phyloP scores from a whole-genome alignment of 1,140 invertebrate genomes.

The Anastatus disparis region DNA sequence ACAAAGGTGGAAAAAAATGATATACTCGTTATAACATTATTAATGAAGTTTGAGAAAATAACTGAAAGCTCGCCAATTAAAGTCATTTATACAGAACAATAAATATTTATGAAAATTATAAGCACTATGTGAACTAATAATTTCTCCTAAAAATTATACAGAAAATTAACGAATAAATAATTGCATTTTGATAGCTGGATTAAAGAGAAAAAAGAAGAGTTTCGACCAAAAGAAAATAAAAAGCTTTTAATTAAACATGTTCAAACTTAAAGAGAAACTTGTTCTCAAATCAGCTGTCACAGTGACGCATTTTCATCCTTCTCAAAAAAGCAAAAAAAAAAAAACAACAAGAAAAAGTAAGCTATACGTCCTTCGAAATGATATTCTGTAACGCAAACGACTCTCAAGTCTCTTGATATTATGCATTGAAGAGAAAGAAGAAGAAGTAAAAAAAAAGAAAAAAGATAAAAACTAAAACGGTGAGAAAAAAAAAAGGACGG shows the following conservation, averaged over 20 bases:
- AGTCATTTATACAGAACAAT: too few species aligned
- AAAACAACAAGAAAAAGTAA: too few species aligned
- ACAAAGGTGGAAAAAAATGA: too few species aligned
- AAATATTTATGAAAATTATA: too few species aligned
- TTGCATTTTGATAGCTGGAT: slow-evolving; percentile 11
- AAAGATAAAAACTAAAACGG: neutral
- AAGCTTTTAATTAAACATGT: too few species aligned
- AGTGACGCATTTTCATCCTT: neutral
- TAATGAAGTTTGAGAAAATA: too few species aligned
- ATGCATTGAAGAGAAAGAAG: neutral
- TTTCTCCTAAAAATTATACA: neutral
- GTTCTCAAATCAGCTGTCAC: neutral
- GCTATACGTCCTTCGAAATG: neutral
- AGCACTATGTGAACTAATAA: too few species aligned
- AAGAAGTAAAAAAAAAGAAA: neutral
- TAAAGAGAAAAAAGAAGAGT: neutral
- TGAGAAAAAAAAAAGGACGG: neutral
- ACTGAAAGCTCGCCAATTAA: too few species aligned
- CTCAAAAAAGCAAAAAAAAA: too few species aligned
- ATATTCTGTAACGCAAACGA: neutral
- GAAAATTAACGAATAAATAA: neutral
- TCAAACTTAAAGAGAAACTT: slow-evolving; percentile 2
- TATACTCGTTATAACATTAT: too few species aligned
- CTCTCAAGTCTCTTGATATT: neutral
- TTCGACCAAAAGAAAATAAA: slow-evolving; percentile 15